These are phyloP conservation scores for Terebella lapidaria DNA, from an alignment of 2,888 invertebrate genomes.

Conservation along the genomic window DNA sequence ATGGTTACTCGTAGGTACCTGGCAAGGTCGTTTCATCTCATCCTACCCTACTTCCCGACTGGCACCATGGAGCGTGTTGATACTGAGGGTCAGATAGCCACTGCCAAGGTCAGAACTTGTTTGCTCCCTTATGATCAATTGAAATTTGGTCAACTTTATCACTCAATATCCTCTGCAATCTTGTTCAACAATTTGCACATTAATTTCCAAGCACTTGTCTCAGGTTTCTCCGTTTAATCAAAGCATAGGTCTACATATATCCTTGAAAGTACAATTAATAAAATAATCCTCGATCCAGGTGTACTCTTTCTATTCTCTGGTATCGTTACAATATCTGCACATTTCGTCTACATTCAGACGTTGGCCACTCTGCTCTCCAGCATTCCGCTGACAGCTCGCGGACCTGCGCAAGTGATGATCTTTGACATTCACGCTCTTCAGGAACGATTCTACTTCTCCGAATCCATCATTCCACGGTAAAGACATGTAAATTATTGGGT, in stretches of 20 bases:
- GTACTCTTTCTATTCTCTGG: too few relatives aligned
- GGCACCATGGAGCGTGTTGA: conserved; percentile 55
- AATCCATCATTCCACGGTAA: conserved; percentile 51
- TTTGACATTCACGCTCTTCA: conserved; percentile 55
- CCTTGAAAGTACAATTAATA: too few relatives aligned
- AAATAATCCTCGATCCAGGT: too few relatives aligned
- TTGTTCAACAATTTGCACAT: too few relatives aligned
- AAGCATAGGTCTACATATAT: too few relatives aligned
- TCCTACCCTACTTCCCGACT: conserved; percentile 55
- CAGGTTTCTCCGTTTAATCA: too few relatives aligned
- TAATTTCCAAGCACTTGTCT: too few relatives aligned
- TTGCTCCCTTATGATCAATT: too few relatives aligned
- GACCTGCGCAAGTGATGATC: conserved; percentile 53
- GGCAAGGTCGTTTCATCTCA: conserved; percentile 50
- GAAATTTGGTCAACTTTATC: too few relatives aligned
- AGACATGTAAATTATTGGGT: not conserved
- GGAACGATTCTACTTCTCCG: conserved; percentile 53
- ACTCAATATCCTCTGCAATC: too few relatives aligned
- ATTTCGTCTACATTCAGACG: conserved; percentile 44
- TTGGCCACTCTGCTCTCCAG: conserved; percentile 49
- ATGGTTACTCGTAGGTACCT: conserved; percentile 50
- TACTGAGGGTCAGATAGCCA: conserved; percentile 53
- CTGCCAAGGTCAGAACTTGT: conserved; percentile 49
- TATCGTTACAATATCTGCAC: too few relatives aligned
- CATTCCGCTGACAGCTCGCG: conserved; percentile 50